Evolutionary conservation across 2,113 vertebrate genomes (phyloP), one percentile per base, ranked within the genome.

Genomic region (Nestor notabilis): DNA sequence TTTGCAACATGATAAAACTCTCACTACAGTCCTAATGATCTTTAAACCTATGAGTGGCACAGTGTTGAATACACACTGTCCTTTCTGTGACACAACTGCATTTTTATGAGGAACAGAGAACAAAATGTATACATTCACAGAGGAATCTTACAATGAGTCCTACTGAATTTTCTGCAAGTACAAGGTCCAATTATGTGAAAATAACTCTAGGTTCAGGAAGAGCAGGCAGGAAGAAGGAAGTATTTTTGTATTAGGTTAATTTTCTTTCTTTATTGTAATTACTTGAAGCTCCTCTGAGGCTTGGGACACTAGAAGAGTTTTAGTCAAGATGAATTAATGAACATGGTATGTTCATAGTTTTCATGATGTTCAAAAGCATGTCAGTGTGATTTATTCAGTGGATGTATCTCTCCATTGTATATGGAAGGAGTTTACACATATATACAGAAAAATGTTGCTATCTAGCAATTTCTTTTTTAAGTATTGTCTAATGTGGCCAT

Each of bases 181-280:
- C 46, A 93, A 72, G 10, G 44, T 53, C 37, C 63, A 58, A 10
- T 70, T 88, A 88, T 50, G 27, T 68, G 33, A 90, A 90, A 83
- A 72, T 70, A 93, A 86, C 41, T 80, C 8, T 17, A 81, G 35
- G 50, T 70, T 88, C 37, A 88, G 41, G 63, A 89, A 17, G 25
- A n/a, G n/a, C 56, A 37, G 68, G 17, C 55, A 93, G 87, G 64
- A 95, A 61, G 41, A 86, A 90, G 17, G 31, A 89, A 91, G 44
- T 56, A 63, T 77, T 93, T 88, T 77, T 86, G 17, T 74, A 64
- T 47, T 76, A 84, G 13, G 13, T 79, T 95, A 85, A 71, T 91
- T 93, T 72, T 79, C 50, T 90, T 87, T 81, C 53, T 83, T 61
- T 74, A 43, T 5, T 89, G 64, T 92, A 83, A 95, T 89, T 79